These are phyloP conservation scores for Colius striatus DNA, from an alignment of 2,113 vertebrate genomes.

Conservation along the genomic window DNA sequence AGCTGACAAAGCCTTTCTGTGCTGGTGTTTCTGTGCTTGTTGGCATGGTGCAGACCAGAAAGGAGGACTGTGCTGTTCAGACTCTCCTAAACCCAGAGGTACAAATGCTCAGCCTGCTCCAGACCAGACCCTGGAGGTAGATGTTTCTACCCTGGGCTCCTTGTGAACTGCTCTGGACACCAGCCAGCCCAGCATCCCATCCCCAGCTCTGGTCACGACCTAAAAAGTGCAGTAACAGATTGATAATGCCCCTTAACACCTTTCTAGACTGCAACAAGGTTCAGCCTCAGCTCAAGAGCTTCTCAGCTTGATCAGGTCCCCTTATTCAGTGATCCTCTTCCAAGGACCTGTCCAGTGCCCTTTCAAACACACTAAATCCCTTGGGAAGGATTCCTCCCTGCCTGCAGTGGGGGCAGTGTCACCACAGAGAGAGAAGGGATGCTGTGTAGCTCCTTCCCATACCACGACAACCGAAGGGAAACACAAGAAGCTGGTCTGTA, in stretches of 20 bases:
- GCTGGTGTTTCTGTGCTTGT: accelerated
- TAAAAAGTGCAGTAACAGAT: not conserved
- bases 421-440: not conserved
- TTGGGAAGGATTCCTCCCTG: not conserved
- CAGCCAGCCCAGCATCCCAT: not conserved
- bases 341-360: not conserved
- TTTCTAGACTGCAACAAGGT: not conserved
- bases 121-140: not conserved
- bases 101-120: not conserved
- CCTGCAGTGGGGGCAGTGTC: not conserved
- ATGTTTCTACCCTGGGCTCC: not conserved
- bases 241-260: not conserved
- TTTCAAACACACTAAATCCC: not conserved
- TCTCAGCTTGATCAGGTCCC: not conserved
- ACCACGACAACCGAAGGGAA: not conserved
- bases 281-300: not conserved
- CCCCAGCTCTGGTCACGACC: not conserved
- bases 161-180: not conserved
- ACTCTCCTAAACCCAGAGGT: not conserved
- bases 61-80: not conserved
- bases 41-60: not conserved
- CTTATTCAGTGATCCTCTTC: not conserved
- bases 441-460: not conserved
- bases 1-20: not conserved
- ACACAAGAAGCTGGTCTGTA: not conserved